Evolutionary conservation across 2,797 vertebrate genomes (phyloP), one percentile per base, ranked within the genome.

Genomic region (Pachyuromys duprasi): DNA sequence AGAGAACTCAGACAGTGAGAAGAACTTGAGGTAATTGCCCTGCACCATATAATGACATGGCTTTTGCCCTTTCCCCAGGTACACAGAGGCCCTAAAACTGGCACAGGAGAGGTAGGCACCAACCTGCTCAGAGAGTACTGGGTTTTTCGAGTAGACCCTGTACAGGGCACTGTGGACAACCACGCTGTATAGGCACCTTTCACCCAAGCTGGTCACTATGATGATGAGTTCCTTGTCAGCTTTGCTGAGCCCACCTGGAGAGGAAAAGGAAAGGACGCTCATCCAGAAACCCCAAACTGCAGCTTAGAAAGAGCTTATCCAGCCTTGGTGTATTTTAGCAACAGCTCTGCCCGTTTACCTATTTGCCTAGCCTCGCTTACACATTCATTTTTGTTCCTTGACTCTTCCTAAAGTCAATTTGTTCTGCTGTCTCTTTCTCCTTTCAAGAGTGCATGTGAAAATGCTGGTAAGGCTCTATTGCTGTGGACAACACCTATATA

Each of bases 221-320:
- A 99, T 98, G 39, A 99, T 99, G 93, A 99, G 98, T 95, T 99
- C 99, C 76, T 99, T 98, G 74, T 99, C 99, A 3, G 99, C 99
- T 96, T 99, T 99, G 60, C 98, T 99, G 97, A 99, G 98, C n/a
- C 97, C 89, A 24, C 99, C 99, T 99, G 33, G 6, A 49, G 87
- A 91, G 63, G 75, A 45, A 96, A 42, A 89, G 26, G 92, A 91
- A 17, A 96, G 70, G 65, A 92, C 42, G 91, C n/a, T 36, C 18
- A 33, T 55, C 91, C 28, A 96, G 28, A 81, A n/a, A 89, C 3
- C 31, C n/a, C n/a, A 67, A 22, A 55, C 5, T 84, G 33, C 49
- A 69, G 57, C 62, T 72, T 20, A 90, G 55, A 81, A 76, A 33
- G 93, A 89, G 9, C 60, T 31, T 36, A 36, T n/a, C 17, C n/a